phyloP scores from a whole-genome alignment of 1,140 invertebrate species.

The Myzus persicae region DNA sequence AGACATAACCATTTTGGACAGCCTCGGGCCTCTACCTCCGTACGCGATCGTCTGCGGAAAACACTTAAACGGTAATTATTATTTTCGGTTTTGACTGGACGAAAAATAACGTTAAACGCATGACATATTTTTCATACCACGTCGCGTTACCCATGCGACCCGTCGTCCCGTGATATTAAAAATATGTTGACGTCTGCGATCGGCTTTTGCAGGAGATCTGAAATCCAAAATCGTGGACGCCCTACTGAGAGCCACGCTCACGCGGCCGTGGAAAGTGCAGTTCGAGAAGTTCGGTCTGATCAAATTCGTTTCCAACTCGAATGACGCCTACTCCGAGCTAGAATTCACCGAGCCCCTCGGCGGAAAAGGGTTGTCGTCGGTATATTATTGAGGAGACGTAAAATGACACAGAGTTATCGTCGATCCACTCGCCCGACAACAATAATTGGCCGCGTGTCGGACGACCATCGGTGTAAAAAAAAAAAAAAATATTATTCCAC shows the following conservation, averaged over 20 bases:
- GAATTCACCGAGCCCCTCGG: neutral
- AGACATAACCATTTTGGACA: constrained; percentile 69
- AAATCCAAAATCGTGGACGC: constrained; percentile 67
- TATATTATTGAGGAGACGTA: constrained; percentile 35
- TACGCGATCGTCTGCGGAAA: constrained; percentile 71
- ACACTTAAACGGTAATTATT: constrained; percentile 67
- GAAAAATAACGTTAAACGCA: too few species aligned
- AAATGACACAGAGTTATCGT: neutral
- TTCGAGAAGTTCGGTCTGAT: constrained; percentile 68
- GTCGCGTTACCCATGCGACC: too few species aligned
- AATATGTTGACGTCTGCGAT: neutral
- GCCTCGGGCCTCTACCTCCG: constrained; percentile 71
- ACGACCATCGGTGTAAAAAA: too few species aligned
- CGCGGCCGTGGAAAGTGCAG: constrained; percentile 65
- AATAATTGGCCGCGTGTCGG: too few species aligned
- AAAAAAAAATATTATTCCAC: too few species aligned
- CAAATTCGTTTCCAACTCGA: constrained; percentile 66
- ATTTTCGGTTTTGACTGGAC: too few species aligned
- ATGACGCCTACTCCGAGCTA: constrained; percentile 24
- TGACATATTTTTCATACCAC: too few species aligned
- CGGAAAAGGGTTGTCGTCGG: neutral
- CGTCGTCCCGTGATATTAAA: neutral
- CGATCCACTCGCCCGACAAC: too few species aligned
- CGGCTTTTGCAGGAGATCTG: constrained; percentile 64
- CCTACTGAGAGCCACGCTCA: constrained; percentile 65